Percentiles rank a stretch among this genome's conserved stretches.
Conservation (phyloP, 2,888 invertebrate genomes). For the Synanthedon myopaeformis region DNA sequence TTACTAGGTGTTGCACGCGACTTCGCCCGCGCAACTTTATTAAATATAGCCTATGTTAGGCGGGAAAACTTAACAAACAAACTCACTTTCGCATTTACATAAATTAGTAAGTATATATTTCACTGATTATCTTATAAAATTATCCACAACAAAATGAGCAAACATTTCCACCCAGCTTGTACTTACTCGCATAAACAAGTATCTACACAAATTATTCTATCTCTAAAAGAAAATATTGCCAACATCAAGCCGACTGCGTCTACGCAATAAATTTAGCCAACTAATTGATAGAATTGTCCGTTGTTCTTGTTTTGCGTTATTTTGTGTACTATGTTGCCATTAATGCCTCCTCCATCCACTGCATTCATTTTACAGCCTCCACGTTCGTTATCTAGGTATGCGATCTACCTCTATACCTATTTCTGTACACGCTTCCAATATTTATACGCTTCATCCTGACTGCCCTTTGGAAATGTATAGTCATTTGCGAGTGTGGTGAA, state of each 20-base stretch:
- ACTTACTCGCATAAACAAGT: too few species aligned
- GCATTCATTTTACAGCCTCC: conserved; percentile 27
- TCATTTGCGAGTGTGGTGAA: neutral
- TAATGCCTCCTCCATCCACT: conserved; percentile 26
- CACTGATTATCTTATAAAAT: too few species aligned
- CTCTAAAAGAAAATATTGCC: too few species aligned
- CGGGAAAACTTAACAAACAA: too few species aligned
- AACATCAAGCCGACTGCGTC: conserved; percentile 9
- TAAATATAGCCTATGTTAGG: too few species aligned
- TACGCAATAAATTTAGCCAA: conserved; percentile 8
- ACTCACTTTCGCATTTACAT: too few species aligned
- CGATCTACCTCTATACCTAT: conserved; percentile 40
- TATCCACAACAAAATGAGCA: too few species aligned
- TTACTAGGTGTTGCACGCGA: too few species aligned
- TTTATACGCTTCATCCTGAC: conserved; percentile 18
- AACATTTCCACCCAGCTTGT: too few species aligned
- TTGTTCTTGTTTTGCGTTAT: conserved; percentile 4
- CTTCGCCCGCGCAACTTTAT: too few species aligned
- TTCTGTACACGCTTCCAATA: conserved; percentile 29
- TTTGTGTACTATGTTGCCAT: conserved; percentile 1
- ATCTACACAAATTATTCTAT: too few species aligned
- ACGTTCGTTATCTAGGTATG: conserved; percentile 31
- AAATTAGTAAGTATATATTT: too few species aligned
- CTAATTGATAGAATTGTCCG: conserved; percentile 2
- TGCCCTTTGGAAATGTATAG: conserved; percentile 14